These are phyloP conservation scores for Zonitis immaculata DNA, from an alignment of 2,888 invertebrate genomes.

Conservation along the genomic window DNA sequence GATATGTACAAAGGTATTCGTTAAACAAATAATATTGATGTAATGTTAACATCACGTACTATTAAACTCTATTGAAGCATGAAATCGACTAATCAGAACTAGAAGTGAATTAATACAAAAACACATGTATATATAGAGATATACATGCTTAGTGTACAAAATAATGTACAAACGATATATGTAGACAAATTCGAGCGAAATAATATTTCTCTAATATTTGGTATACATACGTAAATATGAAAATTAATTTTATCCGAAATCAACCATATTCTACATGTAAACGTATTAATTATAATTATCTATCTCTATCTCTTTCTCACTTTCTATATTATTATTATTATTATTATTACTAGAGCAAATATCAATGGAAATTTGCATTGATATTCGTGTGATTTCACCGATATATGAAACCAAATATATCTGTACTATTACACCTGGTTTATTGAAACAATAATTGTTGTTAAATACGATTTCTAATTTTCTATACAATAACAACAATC, in stretches of 20 bases:
- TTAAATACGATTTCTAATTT: too few species aligned
- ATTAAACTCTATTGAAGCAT: constrained; percentile 19
- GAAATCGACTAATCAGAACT: constrained; percentile 23
- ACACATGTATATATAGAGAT: constrained; percentile 12
- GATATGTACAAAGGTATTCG: constrained; percentile 12
- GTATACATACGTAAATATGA: constrained; percentile 23
- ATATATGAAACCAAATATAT: constrained; percentile 16
- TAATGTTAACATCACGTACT: constrained; percentile 19
- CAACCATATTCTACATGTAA: too few species aligned
- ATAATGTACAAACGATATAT: too few species aligned
- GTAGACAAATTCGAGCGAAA: too few species aligned
- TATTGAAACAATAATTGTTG: too few species aligned
- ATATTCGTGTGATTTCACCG: constrained; percentile 26
- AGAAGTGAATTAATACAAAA: constrained; percentile 18
- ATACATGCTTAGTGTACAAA: too few species aligned
- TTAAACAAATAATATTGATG: constrained; percentile 17
- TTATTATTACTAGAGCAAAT: too few species aligned
- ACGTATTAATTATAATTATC: too few species aligned
- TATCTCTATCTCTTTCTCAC: too few species aligned
- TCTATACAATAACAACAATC: background rate
- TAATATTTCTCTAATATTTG: too few species aligned
- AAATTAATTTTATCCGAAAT: constrained; percentile 26
- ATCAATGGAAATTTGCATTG: constrained; percentile 28
- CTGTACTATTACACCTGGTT: constrained; percentile 23
- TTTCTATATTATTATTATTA: too few species aligned